Conservation (phyloP, 2,888 invertebrate genomes). For the Eilema sororculum region DNA sequence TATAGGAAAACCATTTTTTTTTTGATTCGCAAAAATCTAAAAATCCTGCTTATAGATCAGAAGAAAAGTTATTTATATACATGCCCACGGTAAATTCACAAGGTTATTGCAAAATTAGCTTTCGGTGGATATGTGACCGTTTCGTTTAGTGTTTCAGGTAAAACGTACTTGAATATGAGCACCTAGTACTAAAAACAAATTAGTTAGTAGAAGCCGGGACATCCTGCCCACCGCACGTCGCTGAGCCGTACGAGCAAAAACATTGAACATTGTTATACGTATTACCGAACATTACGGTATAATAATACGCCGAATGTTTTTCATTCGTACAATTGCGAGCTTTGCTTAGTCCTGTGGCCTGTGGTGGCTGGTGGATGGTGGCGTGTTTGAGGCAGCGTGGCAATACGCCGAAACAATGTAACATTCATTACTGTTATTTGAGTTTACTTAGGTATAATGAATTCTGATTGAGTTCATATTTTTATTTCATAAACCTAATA, state of each 20-base stretch:
- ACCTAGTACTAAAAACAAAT: slow-evolving; percentile 1
- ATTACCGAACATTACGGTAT: background rate
- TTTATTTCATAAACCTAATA: slow-evolving; percentile 3
- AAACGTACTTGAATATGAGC: background rate
- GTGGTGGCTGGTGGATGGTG: no score
- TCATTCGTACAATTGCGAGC: background rate
- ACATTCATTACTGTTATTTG: slow-evolving; percentile 12
- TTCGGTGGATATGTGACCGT: background rate
- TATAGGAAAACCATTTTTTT: no score
- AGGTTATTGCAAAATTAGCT: background rate
- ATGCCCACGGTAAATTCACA: no score
- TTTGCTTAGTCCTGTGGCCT: slow-evolving; percentile 5
- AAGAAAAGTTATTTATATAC: no score
- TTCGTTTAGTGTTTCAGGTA: background rate
- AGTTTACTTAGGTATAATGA: background rate
- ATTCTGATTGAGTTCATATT: background rate
- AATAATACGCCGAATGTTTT: background rate
- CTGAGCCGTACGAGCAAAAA: background rate
- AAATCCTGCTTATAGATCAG: no score
- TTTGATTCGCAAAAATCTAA: no score
- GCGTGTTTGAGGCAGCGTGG: background rate
- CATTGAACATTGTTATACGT: background rate
- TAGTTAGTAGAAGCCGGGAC: background rate
- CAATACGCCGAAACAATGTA: slow-evolving; percentile 4
- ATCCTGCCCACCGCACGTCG: background rate